These are phyloP conservation scores for Rhadina sibilatrix DNA, from an alignment of 2,113 vertebrate species.

Conservation along the genomic window DNA sequence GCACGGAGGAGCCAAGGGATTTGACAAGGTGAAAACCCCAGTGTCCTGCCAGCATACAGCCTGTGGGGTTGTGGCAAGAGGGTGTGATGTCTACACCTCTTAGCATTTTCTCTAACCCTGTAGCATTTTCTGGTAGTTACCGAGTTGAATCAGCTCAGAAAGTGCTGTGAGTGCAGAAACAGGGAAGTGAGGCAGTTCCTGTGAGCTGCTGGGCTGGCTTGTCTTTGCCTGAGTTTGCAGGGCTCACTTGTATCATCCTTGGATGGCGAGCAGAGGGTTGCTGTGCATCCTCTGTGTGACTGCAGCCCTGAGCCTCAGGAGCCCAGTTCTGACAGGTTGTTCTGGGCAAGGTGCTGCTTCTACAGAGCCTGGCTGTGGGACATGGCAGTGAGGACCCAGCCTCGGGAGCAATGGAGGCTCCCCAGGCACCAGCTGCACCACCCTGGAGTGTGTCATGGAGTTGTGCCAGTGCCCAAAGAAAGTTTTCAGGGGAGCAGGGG, in stretches of 20 bases:
- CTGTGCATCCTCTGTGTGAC: background rate
- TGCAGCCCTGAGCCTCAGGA: background rate
- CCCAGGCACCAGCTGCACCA: fast-evolving
- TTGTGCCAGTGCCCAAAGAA: background rate
- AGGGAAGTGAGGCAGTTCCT: background rate
- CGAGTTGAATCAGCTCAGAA: background rate
- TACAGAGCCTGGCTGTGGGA: background rate
- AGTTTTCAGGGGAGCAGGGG: background rate
- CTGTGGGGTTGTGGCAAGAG: background rate
- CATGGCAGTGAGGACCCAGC: background rate
- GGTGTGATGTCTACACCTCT: background rate
- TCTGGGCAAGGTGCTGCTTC: background rate
- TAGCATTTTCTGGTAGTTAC: background rate
- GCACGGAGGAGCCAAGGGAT: conserved; percentile 88
- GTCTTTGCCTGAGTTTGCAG: background rate
- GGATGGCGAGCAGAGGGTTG: background rate
- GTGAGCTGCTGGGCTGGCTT: background rate
- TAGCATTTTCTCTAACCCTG: background rate
- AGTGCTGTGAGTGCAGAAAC: background rate
- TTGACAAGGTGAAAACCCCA: conserved; percentile 84
- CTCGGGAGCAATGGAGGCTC: background rate
- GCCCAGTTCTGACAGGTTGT: background rate
- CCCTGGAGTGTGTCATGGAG: no score
- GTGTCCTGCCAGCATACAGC: background rate
- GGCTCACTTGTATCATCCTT: background rate